Conservation (phyloP, 2,113 vertebrate genomes). For the Potamarius usumacintae region DNA sequence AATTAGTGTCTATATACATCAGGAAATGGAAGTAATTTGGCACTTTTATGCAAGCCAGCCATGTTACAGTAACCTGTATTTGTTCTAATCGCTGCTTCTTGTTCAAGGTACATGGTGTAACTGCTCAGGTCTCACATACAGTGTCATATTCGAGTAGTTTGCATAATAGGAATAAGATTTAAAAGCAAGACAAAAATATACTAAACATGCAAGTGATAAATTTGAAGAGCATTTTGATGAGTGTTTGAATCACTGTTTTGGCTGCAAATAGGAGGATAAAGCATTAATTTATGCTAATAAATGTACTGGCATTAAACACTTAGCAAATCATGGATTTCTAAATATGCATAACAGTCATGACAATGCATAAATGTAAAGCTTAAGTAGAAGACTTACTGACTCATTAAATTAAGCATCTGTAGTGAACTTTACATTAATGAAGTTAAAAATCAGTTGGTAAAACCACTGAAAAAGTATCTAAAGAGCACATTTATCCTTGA, state of each 20-base stretch:
- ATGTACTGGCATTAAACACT: neutral
- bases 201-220: neutral
- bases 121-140: neutral
- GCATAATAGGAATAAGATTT: neutral
- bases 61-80: neutral
- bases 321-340: neutral
- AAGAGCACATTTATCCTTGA: neutral
- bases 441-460: neutral
- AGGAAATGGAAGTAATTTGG: neutral
- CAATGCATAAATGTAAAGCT: neutral
- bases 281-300: conserved; percentile 10
- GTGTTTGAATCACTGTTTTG: neutral
- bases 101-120: neutral
- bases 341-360: neutral
- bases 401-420: neutral
- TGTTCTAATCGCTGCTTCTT: neutral
- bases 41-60: neutral
- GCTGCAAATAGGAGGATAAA: neutral
- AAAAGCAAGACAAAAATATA: neutral
- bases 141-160: neutral
- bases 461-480: neutral
- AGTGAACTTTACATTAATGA: neutral
- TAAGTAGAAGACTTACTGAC: neutral
- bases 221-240: neutral
- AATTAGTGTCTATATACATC: neutral